Evolutionary conservation across 2,888 invertebrate genomes (phyloP), one percentile per base, ranked within the genome.

Genomic region (Bellardia bayeri): DNA sequence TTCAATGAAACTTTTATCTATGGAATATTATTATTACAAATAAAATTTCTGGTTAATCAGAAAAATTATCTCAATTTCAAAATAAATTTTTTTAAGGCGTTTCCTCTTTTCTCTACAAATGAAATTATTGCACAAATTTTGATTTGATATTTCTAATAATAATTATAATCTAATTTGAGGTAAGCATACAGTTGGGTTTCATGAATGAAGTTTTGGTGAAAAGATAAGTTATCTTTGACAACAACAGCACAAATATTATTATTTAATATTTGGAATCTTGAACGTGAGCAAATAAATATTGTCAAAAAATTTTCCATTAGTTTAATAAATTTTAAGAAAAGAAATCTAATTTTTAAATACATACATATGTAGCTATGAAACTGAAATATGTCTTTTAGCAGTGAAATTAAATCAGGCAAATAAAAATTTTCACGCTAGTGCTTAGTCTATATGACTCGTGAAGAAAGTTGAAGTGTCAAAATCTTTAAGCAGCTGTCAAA

Each of bases 101-200:
- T 56, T 56, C 56, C 56, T 56, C 6, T 56, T 16, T 56, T 8
- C 8, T 56, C 23, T 13, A n/a, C 6, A 16, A 56, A 56, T 7
- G 8, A 56, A 54, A 7, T 54, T 56, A 56, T 16, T 56, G 9
- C 8, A n/a, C 16, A 56, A 56, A 16, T 16, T 8, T 1, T 16
- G 16, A 56, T 56, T 56, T 16, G 7, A 6, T 6, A 16, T 16
- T 56, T 56, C 56, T 23, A 8, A 8, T 56, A 5, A 23, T 23
- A 56, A 56, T 51, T 51, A 5, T n/a, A 51, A 56, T 56, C n/a
- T 16, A 56, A 56, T 56, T 56, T 16, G 56, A 56, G 23, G 56
- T 16, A 56, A 16, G 51, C n/a, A 2, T 14, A 7, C 6, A 23
- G 8, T 56, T 56, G 23, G 23, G 23, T 56, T 56, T 56, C 56